Conservation (phyloP, 2,113 vertebrate species). For the Anseranas semipalmata region DNA sequence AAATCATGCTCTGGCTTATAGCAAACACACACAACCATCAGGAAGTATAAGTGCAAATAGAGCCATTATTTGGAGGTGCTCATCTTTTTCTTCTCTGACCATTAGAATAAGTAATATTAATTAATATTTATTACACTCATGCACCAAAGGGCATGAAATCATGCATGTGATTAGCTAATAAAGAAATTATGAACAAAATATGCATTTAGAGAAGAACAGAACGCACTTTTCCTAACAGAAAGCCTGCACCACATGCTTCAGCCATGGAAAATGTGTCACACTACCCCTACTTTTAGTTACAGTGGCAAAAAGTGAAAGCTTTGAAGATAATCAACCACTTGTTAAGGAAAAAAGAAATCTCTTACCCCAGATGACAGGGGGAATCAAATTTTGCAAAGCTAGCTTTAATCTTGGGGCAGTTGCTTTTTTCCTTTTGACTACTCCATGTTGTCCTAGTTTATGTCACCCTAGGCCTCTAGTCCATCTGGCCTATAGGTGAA, state of each 20-base stretch:
- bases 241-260: background rate
- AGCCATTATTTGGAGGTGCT: background rate
- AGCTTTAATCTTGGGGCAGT: background rate
- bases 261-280: background rate
- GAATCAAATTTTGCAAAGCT: background rate
- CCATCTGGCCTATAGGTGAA: slow-evolving; percentile 6
- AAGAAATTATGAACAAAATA: background rate
- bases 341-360: background rate
- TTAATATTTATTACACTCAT: background rate
- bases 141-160: background rate
- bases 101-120: background rate
- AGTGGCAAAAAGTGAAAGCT: background rate
- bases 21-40: background rate
- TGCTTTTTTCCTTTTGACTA: background rate
- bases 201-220: background rate
- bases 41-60: background rate
- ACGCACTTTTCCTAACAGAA: background rate
- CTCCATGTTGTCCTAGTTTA: background rate
- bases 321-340: background rate
- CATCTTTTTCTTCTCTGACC: background rate
- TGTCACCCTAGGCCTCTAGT: background rate
- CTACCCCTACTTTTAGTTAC: background rate
- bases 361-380: background rate
- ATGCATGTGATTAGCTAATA: background rate
- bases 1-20: background rate